Evolutionary conservation across 2,797 vertebrate genomes (phyloP), one percentile per base, ranked within the genome.

Genomic region (Gallinago stenura): DNA sequence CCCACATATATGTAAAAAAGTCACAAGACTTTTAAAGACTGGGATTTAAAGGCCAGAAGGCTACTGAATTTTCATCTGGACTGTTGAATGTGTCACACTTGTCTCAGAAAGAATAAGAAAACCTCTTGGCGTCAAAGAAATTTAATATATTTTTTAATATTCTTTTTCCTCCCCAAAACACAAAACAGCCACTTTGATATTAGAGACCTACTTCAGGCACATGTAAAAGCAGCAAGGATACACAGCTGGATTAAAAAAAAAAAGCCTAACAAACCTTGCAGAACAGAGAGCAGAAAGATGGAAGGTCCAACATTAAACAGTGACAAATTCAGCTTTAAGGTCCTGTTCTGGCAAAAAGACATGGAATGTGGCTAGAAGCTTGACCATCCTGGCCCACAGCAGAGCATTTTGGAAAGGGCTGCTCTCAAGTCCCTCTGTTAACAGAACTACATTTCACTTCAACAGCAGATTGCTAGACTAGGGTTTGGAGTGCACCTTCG

Each of bases 271-370:
- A 69, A 54, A 35, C 8, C 2, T 6, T 5, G 2, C 4, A 45
- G 83, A 87, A 77, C 12, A 41, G 41, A 56, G 30, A 83, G 35
- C 21, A 77, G 46, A 65, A 28, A 10, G 5, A 18, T 46, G 10
- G 51, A 60, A 30, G 5, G 28, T 46, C 35, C 7, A 3, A 72
- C 18, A 81, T 75, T 77, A 61, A 61, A 35, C 2, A 3, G 17
- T 11, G 10, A 69, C 16, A 89, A 89, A 70, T n/a, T 7, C 18
- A 56, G 1, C n/a, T 75, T 87, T 43, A 24, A 33, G 15, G 19
- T 75, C 24, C 30, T 56, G 4, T 51, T 65, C 28, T 51, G 37
- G 28, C 0, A 0, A 83, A 54, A 9, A 13, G 33, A 15, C 9
- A 26, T 7, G 10, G 45, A 73, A 35, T 2, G 21, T 4, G 19